phyloP scores from a whole-genome alignment of 1,140 invertebrate species.

The Drosophila jambulina region DNA sequence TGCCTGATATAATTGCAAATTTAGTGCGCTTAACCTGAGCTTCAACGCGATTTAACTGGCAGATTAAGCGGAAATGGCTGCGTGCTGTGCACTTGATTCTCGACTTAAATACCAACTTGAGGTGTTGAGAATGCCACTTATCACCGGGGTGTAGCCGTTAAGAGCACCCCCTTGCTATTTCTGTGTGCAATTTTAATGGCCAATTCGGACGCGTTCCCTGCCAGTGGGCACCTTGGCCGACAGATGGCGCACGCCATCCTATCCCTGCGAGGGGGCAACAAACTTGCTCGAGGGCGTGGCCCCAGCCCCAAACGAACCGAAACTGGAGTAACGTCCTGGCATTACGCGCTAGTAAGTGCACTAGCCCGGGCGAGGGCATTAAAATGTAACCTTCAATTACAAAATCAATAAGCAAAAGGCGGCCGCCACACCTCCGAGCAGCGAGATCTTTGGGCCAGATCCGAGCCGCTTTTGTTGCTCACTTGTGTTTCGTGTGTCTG shows the following conservation, averaged over 20 bases:
- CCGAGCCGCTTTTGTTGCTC: constrained; percentile 38
- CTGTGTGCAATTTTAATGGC: constrained; percentile 19
- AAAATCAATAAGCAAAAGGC: constrained; percentile 70
- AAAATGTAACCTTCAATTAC: constrained; percentile 73
- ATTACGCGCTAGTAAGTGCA: constrained; percentile 48
- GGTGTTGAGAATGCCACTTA: constrained; percentile 12
- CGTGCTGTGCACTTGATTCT: not conserved
- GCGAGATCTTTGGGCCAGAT: constrained; percentile 53
- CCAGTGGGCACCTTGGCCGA: not conserved
- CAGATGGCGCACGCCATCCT: constrained; percentile 27
- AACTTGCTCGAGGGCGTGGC: constrained; percentile 35
- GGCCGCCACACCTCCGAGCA: constrained; percentile 32
- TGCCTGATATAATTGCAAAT: not conserved
- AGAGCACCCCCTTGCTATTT: constrained; percentile 1
- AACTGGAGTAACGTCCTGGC: constrained; percentile 47
- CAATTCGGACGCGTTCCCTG: not conserved
- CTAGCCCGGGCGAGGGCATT: constrained; percentile 37
- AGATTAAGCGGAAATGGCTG: constrained; percentile 6
- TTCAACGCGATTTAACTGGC: not conserved
- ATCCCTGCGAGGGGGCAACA: constrained; percentile 12
- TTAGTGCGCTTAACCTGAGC: constrained; percentile 3
- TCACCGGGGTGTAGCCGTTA: not conserved
- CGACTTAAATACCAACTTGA: not conserved
- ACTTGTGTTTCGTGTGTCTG: constrained; percentile 25
- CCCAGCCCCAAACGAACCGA: constrained; percentile 13